Base-by-base conservation (phyloP, 2,797 vertebrate genomes). In the Sylvilagus floridanus region DNA sequence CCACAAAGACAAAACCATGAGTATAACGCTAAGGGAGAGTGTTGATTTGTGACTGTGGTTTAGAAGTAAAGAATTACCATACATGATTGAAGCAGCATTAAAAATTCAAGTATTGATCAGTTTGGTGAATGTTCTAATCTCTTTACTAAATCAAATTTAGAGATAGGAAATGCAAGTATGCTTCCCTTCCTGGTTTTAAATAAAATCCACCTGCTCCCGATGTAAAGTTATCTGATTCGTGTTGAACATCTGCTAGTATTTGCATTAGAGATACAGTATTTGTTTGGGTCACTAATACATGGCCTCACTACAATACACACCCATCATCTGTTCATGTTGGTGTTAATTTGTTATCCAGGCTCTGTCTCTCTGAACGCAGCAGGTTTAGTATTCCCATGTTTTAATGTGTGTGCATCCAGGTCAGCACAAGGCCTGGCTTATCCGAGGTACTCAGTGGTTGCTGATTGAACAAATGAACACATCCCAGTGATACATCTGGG, bases 121-220 rank as follows among this genome's bases (percentile, higher is more conserved):
- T 62, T 66, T 86, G 37, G 12, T 7, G 50, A 75, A 60, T 62
- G 54, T 69, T 66, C 68, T 50, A 68, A 62, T 79, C 81, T 82
- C 52, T 88, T 66, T 72, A 32, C 71, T 65, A 87, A 87, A 77
- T 17, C 19, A 83, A 28, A 57, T n/a, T 26, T 85, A 28, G 72
- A 73, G n/a, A 6, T 63, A 57, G 24, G 35, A 69, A 83, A 19
- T n/a, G n/a, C n/a, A 30, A 83, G 13, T 16, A 32, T 57, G 28
- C 65, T 78, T 83, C 30, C 35, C 30, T 69, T 57, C 3, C 14
- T 37, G 16, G 54, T 90, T 90, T 89, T n/a, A 28, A 35, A 54
- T 71, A 37, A 83, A 87, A 62, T 65, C 60, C 57, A n/a, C 65
- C 30, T 57, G 2, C 28, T 12, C 7, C 12, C 6, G 21, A 21